These are phyloP conservation scores for Peribatodes rhomboidaria DNA, from an alignment of 2,888 invertebrate genomes.

Conservation along the genomic window DNA sequence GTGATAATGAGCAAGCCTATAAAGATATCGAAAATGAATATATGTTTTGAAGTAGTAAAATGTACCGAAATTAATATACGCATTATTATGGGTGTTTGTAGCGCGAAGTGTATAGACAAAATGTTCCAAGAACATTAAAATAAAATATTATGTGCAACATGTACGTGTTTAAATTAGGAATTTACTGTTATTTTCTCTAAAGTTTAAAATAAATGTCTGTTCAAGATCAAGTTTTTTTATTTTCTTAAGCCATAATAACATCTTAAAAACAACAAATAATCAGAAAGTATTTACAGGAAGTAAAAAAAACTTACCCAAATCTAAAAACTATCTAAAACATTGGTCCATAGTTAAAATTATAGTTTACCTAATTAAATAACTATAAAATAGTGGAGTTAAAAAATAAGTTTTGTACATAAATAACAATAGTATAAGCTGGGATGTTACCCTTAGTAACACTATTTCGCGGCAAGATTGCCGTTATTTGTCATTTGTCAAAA, in stretches of 20 bases:
- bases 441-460: neutral
- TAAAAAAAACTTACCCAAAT: conserved; percentile 16
- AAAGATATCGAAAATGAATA: conserved; percentile 24
- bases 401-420: conserved; percentile 6
- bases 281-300: neutral
- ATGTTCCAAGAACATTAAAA: conserved; percentile 60
- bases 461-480: conserved; percentile 3
- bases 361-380: conserved; percentile 16
- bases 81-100: conserved; percentile 39
- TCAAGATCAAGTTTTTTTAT: conserved; percentile 64
- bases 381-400: conserved; percentile 20
- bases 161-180: conserved; percentile 59
- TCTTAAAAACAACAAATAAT: conserved; percentile 10
- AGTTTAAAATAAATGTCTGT: conserved; percentile 85
- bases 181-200: conserved; percentile 81
- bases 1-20: conserved; percentile 46
- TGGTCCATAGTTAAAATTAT: conserved; percentile 21
- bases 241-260: conserved; percentile 43
- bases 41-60: conserved; percentile 33
- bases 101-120: conserved; percentile 44
- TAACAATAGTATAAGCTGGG: neutral
- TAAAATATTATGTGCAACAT: conserved; percentile 44
- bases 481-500: neutral
- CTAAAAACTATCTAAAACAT: conserved; percentile 32
- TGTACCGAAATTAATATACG: conserved; percentile 35